phyloP scores from a whole-genome alignment of 2,888 invertebrate species.

The Lithophane ornitopus region DNA sequence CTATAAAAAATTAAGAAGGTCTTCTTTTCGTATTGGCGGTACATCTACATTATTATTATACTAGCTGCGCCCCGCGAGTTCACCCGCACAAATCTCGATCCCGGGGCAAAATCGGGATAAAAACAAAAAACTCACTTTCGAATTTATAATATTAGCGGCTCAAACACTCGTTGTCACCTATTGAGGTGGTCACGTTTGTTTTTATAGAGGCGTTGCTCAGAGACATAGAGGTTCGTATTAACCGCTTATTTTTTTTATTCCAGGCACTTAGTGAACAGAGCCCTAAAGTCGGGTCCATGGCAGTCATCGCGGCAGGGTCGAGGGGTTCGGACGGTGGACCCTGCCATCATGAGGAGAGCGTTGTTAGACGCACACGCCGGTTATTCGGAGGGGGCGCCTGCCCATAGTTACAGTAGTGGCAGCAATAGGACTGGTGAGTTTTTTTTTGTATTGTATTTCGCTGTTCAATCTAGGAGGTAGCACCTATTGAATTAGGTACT shows the following conservation, averaged over 20 bases:
- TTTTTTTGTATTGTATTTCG: background rate
- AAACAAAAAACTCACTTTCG: too few species aligned
- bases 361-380: slow-evolving; percentile 87
- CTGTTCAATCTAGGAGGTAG: background rate
- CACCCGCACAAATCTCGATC: too few species aligned
- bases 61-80: too few species aligned
- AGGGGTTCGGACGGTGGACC: slow-evolving; percentile 92
- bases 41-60: too few species aligned
- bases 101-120: too few species aligned
- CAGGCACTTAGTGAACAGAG: slow-evolving; percentile 94
- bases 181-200: background rate
- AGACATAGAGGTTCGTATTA: background rate
- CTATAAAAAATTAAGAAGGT: background rate
- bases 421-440: slow-evolving; percentile 78
- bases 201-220: background rate
- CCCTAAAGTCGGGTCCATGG: slow-evolving; percentile 92
- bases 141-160: background rate
- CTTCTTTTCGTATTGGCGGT: background rate
- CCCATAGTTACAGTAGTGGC: slow-evolving; percentile 51
- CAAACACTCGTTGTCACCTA: too few species aligned
- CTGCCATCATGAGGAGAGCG: slow-evolving; percentile 93
- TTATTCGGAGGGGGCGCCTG: slow-evolving; percentile 76
- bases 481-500: too few species aligned
- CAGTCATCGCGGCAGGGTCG: slow-evolving; percentile 93
- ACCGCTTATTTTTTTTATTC: slow-evolving; percentile 67